A percentile compares a stretch with the other conserved stretches of the same genome.
Conservation (phyloP, 64 coral and sea anemone genomes). For the Pachyseris speciosa region DNA sequence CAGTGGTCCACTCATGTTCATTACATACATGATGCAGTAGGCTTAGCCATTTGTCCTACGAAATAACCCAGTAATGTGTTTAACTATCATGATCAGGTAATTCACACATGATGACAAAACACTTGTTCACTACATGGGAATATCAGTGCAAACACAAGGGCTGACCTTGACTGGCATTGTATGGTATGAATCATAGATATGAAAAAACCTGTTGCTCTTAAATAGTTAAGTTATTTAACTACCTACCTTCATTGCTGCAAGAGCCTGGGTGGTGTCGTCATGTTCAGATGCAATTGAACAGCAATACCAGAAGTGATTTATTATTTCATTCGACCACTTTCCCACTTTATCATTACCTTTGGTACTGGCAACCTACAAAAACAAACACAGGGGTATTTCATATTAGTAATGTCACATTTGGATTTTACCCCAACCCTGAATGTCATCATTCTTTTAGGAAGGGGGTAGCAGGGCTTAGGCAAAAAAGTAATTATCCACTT, state of each 20-base stretch:
- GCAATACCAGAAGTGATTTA: not conserved
- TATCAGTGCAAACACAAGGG: too few relatives aligned
- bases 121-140: not conserved
- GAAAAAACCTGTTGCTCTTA: not conserved
- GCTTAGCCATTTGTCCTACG: not conserved
- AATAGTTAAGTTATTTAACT: too few relatives aligned
- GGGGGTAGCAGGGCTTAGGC: too few relatives aligned
- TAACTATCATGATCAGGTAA: too few relatives aligned
- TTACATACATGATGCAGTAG: not conserved
- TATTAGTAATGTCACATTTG: too few relatives aligned
- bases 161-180: too few relatives aligned
- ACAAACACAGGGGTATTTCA: not conserved
- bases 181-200: not conserved
- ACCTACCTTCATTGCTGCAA: not conserved
- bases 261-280: too few relatives aligned
- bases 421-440: not conserved
- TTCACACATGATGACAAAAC: not conserved
- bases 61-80: not conserved
- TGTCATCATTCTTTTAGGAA: not conserved
- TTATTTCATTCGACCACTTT: not conserved
- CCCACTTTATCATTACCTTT: not conserved
- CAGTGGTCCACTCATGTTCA: not conserved
- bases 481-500: too few relatives aligned
- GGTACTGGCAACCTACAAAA: not conserved
- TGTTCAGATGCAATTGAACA: slow-evolving; percentile 3